phyloP scores from a whole-genome alignment of 2,888 invertebrate species.

The Trichopria drosophilae region DNA sequence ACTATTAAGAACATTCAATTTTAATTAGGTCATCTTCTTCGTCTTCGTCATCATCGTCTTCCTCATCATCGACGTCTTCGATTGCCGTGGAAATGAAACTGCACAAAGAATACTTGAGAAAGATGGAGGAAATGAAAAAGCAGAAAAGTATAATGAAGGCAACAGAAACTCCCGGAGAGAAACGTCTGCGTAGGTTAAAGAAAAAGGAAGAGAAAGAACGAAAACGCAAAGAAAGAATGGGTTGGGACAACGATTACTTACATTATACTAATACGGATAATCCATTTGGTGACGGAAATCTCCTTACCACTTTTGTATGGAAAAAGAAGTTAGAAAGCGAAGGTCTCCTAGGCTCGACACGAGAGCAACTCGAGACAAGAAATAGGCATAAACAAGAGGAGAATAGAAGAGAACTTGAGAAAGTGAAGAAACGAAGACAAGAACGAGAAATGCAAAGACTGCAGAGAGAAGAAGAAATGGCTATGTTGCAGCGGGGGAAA shows the following conservation, averaged over 20 bases:
- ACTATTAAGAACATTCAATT: no score
- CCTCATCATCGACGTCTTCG: constrained; percentile 62
- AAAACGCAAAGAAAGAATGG: constrained; percentile 87
- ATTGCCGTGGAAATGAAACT: constrained; percentile 72
- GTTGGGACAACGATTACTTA: constrained; percentile 95
- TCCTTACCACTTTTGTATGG: constrained; percentile 96
- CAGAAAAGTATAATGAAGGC: constrained; percentile 80
- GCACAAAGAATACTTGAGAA: constrained; percentile 70
- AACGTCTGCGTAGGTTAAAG: constrained; percentile 76
- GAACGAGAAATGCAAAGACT: constrained; percentile 88
- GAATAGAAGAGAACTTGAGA: constrained; percentile 89
- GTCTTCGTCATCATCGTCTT: constrained; percentile 44
- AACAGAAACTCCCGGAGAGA: constrained; percentile 94
- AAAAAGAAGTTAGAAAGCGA: constrained; percentile 93
- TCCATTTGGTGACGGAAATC: constrained; percentile 96
- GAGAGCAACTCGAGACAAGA: constrained; percentile 78
- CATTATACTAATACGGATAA: constrained; percentile 98
- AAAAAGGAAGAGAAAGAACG: constrained; percentile 93
- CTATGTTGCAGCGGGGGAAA: constrained; percentile 83
- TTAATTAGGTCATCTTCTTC: constrained; percentile 38
- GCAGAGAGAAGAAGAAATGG: constrained; percentile 79
- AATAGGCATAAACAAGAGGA: constrained; percentile 88
- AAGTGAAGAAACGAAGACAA: constrained; percentile 85
- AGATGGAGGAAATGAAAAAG: constrained; percentile 68
- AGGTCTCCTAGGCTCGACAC: constrained; percentile 76